Evolutionary conservation across 2,797 vertebrate species (phyloP).

Genomic region (Saguinus oedipus): DNA sequence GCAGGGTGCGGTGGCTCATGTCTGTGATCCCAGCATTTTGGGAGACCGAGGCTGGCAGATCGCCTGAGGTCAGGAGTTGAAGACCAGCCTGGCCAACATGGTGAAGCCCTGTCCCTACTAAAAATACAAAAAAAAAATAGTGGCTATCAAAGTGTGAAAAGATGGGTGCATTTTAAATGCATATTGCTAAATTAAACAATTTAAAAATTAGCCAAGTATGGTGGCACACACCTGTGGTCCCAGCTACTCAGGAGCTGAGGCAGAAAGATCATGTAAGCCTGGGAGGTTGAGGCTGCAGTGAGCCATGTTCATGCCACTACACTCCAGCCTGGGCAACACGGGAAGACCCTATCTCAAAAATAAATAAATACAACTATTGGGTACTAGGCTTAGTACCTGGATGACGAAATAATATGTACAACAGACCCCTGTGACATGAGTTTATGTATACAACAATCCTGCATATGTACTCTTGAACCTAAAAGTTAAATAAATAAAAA

Average conservation of each 20-base stretch:
- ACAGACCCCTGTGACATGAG: too few relatives aligned
- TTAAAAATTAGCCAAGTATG: background rate
- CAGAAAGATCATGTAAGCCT: background rate
- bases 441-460: too few relatives aligned
- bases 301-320: background rate
- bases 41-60: too few relatives aligned
- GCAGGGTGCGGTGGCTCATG: rapidly evolving
- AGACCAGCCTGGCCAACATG: too few relatives aligned
- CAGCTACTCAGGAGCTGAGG: background rate
- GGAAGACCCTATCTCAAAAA: background rate
- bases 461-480: too few relatives aligned
- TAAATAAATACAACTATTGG: background rate
- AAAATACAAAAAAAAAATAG: too few relatives aligned
- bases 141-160: background rate
- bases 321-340: background rate
- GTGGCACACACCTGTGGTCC: background rate
- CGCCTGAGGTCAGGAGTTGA: too few relatives aligned
- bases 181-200: background rate
- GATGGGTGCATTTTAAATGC: background rate
- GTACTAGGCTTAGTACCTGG: too few relatives aligned
- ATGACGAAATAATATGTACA: too few relatives aligned
- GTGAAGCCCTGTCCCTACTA: too few relatives aligned
- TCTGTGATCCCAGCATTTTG: too few relatives aligned
- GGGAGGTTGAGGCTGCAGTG: background rate
- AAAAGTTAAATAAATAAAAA: background rate